phyloP scores from a whole-genome alignment of 2,888 invertebrate species.

The Nebria brevicollis region DNA sequence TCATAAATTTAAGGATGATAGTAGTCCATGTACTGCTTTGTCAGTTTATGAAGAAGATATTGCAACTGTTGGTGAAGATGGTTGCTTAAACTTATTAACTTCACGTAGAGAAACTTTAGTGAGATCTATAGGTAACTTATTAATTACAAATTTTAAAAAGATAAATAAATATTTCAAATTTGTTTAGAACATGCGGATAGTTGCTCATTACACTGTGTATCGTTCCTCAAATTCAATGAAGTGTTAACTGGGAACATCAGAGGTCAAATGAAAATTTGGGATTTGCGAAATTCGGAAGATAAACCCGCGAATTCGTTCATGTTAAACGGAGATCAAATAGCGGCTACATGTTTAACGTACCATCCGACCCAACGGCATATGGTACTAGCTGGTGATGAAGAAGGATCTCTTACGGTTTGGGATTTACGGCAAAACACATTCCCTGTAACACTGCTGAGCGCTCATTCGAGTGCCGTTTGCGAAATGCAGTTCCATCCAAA shows the following conservation, averaged over 20 bases:
- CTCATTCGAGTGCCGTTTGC: conserved; percentile 79
- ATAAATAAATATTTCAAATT: background rate
- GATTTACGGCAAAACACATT: conserved; percentile 85
- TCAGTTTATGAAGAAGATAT: conserved; percentile 81
- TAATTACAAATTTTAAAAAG: conserved; percentile 52
- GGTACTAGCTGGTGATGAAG: conserved; percentile 83
- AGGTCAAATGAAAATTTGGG: conserved; percentile 92
- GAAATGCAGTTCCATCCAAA: conserved; percentile 90
- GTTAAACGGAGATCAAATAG: conserved; percentile 77
- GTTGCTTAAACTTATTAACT: conserved; percentile 70
- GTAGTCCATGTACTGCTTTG: conserved; percentile 80
- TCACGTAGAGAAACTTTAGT: conserved; percentile 64
- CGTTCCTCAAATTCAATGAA: conserved; percentile 78
- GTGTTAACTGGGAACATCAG: conserved; percentile 86
- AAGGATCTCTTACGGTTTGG: conserved; percentile 89
- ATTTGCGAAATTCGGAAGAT: conserved; percentile 73
- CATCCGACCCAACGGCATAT: conserved; percentile 92
- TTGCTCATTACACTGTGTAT: conserved; percentile 80
- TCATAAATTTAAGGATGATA: conserved; percentile 70
- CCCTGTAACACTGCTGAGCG: conserved; percentile 84
- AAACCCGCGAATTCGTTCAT: conserved; percentile 77
- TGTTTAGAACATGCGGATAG: conserved; percentile 78
- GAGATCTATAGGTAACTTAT: conserved; percentile 64
- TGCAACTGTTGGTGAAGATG: conserved; percentile 88
- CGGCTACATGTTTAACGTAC: conserved; percentile 78